Conservation (phyloP, 2,113 vertebrate species). For the Callocephalon fimbriatum region DNA sequence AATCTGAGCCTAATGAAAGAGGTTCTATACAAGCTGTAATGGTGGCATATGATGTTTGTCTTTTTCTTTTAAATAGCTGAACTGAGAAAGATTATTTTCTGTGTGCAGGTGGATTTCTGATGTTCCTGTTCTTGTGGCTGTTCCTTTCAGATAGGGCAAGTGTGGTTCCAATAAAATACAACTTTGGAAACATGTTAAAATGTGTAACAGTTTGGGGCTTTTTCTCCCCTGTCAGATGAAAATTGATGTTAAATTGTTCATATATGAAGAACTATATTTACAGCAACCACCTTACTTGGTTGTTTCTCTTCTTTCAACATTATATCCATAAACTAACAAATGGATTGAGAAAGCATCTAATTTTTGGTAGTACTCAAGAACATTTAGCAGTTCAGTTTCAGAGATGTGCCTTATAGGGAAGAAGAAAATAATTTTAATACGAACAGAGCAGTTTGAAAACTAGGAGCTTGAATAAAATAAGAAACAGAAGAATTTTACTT, state of each 20-base stretch:
- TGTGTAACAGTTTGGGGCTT: fast-evolving
- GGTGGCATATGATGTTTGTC: neutral
- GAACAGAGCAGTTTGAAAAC: neutral
- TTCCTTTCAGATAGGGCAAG: neutral
- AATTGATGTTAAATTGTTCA: neutral
- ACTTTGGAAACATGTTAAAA: neutral
- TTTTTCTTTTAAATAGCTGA: neutral
- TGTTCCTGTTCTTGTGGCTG: neutral
- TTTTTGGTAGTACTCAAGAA: neutral
- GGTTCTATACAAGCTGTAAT: neutral
- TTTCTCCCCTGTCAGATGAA: neutral
- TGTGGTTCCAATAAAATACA: neutral
- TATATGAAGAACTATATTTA: too few relatives aligned
- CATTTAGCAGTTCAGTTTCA: neutral
- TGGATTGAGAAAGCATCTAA: neutral
- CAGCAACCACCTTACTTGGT: too few relatives aligned
- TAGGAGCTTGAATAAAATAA: neutral
- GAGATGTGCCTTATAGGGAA: neutral
- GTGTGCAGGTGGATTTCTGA: neutral
- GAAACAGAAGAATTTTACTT: neutral
- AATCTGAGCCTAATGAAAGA: neutral
- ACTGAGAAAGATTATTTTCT: neutral
- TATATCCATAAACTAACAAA: neutral
- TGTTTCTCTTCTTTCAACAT: neutral
- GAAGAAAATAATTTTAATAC: neutral